Evolutionary conservation across 2,888 invertebrate genomes (phyloP).

Genomic region (Siphlonurus alternatus): DNA sequence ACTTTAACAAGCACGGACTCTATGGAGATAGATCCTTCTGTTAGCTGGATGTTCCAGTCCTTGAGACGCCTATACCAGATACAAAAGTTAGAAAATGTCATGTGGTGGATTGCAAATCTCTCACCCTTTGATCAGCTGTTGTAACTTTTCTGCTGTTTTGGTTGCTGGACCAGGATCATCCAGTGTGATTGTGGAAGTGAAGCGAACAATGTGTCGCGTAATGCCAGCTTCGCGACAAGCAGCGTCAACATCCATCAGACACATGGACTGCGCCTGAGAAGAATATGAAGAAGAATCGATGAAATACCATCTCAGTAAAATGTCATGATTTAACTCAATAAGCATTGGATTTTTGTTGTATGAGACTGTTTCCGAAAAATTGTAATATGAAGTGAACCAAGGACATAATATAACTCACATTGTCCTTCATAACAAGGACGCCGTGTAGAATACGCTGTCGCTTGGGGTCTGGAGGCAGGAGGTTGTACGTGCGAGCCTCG

Average conservation of each 20-base stretch:
- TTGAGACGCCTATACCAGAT: slow-evolving; percentile 36
- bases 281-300: too few relatives aligned
- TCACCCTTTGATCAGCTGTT: slow-evolving; percentile 49
- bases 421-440: slow-evolving; percentile 77
- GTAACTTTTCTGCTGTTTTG: slow-evolving; percentile 63
- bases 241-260: slow-evolving; percentile 74
- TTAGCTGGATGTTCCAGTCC: slow-evolving; percentile 65
- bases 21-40: slow-evolving; percentile 61
- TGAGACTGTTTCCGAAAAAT: too few relatives aligned
- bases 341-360: too few relatives aligned
- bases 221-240: slow-evolving; percentile 73
- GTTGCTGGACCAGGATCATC: slow-evolving; percentile 62
- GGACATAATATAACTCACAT: slow-evolving; percentile 28
- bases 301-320: too few relatives aligned
- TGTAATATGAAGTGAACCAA: too few relatives aligned
- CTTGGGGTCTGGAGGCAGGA: slow-evolving; percentile 75
- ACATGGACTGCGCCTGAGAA: slow-evolving; percentile 40
- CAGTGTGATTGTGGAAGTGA: slow-evolving; percentile 71
- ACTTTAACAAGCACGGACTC: slow-evolving; percentile 87
- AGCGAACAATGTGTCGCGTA: slow-evolving; percentile 48
- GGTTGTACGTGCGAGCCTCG: slow-evolving; percentile 57
- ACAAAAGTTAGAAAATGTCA: neutral
- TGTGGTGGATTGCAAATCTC: neutral
- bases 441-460: slow-evolving; percentile 74
- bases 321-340: too few relatives aligned